Percentiles rank a stretch among this genome's conserved stretches.
These are phyloP conservation scores for Forbesichthys agassizii DNA, from an alignment of 2,113 vertebrate species.

Conservation along the genomic window DNA sequence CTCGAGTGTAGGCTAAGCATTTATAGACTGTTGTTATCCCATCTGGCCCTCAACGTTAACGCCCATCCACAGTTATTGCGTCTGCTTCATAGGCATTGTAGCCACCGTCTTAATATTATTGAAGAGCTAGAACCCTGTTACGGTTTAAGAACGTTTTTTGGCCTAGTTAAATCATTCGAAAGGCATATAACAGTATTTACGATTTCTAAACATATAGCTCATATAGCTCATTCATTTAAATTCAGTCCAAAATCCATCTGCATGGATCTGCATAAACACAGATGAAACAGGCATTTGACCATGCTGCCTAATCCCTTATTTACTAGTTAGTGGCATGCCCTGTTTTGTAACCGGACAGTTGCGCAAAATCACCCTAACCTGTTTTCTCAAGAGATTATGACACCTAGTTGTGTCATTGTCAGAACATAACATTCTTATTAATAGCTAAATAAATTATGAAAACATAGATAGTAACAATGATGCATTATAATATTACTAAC, in stretches of 20 bases:
- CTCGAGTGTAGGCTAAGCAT: no score
- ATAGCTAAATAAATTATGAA: neutral
- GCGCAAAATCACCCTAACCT: slow-evolving; percentile 6
- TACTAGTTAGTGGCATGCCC: slow-evolving; percentile 20
- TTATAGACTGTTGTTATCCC: neutral
- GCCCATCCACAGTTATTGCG: no score
- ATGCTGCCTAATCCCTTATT: slow-evolving; percentile 49
- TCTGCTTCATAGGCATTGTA: no score
- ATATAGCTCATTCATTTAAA: no score
- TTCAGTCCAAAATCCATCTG: no score
- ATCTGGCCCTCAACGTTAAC: no score
- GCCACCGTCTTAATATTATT: no score
- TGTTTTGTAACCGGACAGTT: slow-evolving; percentile 39
- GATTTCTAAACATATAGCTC: no score
- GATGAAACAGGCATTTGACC: slow-evolving; percentile 8
- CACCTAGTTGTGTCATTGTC: neutral
- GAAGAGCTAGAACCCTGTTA: neutral
- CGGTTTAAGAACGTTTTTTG: neutral
- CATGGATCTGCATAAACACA: no score
- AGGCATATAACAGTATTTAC: neutral
- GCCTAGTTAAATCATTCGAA: neutral
- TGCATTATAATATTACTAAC: neutral
- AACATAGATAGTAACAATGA: neutral
- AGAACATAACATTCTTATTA: neutral
- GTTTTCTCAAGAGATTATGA: neutral